Evolutionary conservation across 1,140 invertebrate genomes (phyloP).

Genomic region (Aphis craccivora): DNA sequence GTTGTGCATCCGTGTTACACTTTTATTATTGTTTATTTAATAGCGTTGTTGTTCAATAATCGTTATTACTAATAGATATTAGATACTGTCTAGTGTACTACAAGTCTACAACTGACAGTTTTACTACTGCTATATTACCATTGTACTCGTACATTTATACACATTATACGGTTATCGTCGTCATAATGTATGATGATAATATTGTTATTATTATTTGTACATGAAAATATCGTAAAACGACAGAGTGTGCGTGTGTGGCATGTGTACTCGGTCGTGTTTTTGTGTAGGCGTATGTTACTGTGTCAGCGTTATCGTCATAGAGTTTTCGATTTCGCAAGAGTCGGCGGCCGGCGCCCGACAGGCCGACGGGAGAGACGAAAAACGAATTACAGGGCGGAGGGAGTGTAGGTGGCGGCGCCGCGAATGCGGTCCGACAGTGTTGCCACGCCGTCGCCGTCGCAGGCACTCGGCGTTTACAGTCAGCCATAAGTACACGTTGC

Average conservation of each 20-base stretch:
- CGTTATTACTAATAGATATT: neutral
- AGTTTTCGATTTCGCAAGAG: conserved; percentile 21
- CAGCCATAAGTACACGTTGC: neutral
- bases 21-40: neutral
- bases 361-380: neutral
- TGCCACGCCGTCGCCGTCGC: neutral
- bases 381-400: neutral
- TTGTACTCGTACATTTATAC: neutral
- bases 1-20: neutral
- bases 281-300: neutral
- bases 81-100: neutral
- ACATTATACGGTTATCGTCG: neutral
- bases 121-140: neutral
- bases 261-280: neutral
- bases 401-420: neutral
- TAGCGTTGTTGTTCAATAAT: neutral
- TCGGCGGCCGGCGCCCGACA: neutral
- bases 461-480: neutral
- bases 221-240: neutral
- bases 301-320: conserved; percentile 17
- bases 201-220: neutral
- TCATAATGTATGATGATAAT: neutral
- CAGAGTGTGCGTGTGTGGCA: neutral
- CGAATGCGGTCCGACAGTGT: conserved; percentile 12
- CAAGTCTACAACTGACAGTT: neutral